Conservation (phyloP, 2,888 invertebrate genomes). For the Apamea sordens region DNA sequence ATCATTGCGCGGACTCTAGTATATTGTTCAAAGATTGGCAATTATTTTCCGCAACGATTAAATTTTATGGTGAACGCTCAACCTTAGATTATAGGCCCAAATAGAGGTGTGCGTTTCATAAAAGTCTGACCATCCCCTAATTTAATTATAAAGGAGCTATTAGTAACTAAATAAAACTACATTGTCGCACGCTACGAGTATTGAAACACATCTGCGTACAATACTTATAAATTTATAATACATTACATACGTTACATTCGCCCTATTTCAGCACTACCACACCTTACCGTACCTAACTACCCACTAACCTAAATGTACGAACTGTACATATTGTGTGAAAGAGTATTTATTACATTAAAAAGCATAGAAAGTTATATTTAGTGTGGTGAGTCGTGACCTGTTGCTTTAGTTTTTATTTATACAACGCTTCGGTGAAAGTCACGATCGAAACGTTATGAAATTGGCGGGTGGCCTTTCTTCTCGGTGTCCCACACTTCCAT, state of each 20-base stretch:
- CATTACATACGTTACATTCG: too few species aligned
- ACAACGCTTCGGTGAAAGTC: constrained; percentile 60
- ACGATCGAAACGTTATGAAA: constrained; percentile 42
- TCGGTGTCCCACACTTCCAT: constrained; percentile 18
- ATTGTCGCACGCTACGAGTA: constrained; percentile 45
- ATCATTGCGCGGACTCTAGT: background rate
- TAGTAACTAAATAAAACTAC: background rate
- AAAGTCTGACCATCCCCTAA: background rate
- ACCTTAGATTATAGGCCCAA: background rate
- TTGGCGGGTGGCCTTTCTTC: constrained; percentile 44
- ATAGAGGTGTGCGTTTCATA: background rate
- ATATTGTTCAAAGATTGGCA: background rate
- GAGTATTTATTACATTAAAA: constrained; percentile 21
- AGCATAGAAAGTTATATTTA: constrained; percentile 49
- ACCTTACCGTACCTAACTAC: constrained; percentile 14
- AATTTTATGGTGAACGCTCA: background rate
- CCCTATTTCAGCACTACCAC: constrained; percentile 27
- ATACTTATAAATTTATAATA: background rate
- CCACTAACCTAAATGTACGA: constrained; percentile 25
- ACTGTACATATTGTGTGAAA: constrained; percentile 16
- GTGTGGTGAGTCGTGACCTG: constrained; percentile 56
- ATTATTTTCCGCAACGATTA: background rate
- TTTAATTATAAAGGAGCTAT: constrained; percentile 15
- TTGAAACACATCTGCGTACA: background rate
- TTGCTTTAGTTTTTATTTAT: constrained; percentile 60